Base-by-base conservation (phyloP, 2,888 invertebrate genomes). In the Frankliniella fusca region DNA sequence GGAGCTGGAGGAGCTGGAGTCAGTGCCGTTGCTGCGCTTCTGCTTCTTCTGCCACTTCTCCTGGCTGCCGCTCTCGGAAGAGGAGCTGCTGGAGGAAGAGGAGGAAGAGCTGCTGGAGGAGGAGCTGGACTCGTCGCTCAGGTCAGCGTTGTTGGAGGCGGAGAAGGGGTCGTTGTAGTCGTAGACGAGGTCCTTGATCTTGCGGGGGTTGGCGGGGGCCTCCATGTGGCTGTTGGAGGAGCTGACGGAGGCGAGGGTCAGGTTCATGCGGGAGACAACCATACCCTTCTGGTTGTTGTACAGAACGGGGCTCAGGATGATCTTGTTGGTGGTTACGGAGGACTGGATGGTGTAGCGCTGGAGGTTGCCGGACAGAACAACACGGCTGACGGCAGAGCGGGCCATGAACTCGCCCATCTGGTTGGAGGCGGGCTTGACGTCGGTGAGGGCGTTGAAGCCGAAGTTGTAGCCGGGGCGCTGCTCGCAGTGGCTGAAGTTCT, bases 311-410 rank as follows among this genome's bases (percentile, higher is more conserved):
- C 87, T 87, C 70, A 88, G 86, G 10, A 87, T 84, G 38, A 85
- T 82, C 83, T 89, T 87, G 82, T 88, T 92, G 23, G 90, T 90
- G 50, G 92, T 92, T 85, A 91, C 90, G 15, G 92, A 89, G 82
- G 92, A 92, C 87, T 92, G 93, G 84, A 94, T 91, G 65, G 91
- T 91, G 85, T 91, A 93, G 81, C 90, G 88, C 83, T 91, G 90
- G 9, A 90, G 86, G 81, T 86, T 87, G 82, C 91, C 91, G 23
- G 90, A 88, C 80, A 93, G 88, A 81, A 93, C 88, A 83, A 92
- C 90, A 70, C 89, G 88, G 80, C 91, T 90, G 8, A 90, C 88
- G 7, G 92, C 90, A 15, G 91, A 90, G 85, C 92, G 91, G 70
- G 88, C 85, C 76, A 92, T 88, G 85, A 91, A 89, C 85, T 90